Evolutionary conservation across 2,797 vertebrate genomes (phyloP).

Genomic region (Gastrophryne carolinensis): DNA sequence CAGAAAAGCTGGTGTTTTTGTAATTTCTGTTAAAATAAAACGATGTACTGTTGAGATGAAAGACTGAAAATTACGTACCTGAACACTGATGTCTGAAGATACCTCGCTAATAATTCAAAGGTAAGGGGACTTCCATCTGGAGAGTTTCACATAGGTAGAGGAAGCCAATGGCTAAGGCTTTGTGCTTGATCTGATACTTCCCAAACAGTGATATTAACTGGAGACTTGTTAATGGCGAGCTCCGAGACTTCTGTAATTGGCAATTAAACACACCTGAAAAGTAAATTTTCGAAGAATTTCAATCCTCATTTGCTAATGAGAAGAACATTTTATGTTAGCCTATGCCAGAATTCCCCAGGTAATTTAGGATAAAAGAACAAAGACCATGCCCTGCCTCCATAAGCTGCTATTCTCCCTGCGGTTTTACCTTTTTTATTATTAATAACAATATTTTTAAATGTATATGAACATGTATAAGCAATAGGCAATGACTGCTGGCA

Average conservation of each 20-base stretch:
- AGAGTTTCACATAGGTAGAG: constrained; percentile 24
- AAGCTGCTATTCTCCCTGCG: background rate
- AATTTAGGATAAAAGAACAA: constrained; percentile 32
- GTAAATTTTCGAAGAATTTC: constrained; percentile 44
- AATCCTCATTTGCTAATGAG: constrained; percentile 37
- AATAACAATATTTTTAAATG: background rate
- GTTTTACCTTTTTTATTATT: background rate
- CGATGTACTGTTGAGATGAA: constrained; percentile 26
- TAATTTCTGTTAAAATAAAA: constrained; percentile 19
- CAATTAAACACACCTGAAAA: constrained; percentile 52
- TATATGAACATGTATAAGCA: background rate
- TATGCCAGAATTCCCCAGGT: constrained; percentile 2
- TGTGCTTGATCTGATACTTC: constrained; percentile 21
- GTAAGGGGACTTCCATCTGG: constrained; percentile 44
- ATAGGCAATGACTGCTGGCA: background rate
- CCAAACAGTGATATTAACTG: constrained; percentile 40
- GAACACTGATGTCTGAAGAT: constrained; percentile 33
- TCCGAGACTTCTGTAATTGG: constrained; percentile 46
- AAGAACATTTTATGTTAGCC: constrained; percentile 31
- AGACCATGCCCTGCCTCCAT: background rate
- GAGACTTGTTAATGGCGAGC: constrained; percentile 40
- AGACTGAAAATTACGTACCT: constrained; percentile 15
- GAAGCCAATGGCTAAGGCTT: constrained; percentile 24
- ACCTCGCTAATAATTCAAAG: constrained; percentile 20
- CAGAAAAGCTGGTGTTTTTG: constrained; percentile 33